Conservation (phyloP, 2,888 invertebrate species). For the Mimas tiliae region DNA sequence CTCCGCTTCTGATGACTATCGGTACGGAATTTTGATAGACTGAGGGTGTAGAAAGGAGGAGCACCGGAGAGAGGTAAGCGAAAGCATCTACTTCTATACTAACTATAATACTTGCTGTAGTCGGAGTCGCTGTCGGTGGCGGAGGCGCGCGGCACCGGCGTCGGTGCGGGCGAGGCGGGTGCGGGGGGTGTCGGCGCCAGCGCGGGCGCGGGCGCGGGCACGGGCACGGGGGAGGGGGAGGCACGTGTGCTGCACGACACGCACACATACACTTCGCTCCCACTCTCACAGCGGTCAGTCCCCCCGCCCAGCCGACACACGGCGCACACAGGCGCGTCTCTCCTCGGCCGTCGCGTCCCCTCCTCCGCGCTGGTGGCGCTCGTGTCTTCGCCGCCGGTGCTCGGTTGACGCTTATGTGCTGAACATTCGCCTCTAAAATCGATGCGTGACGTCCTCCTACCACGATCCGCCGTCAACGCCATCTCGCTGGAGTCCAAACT, state of each 20-base stretch:
- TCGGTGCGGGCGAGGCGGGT: conserved; percentile 40
- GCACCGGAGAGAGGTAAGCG: conserved; percentile 48
- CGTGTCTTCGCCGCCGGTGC: conserved; percentile 57
- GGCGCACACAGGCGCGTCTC: conserved; percentile 58
- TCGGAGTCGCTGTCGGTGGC: conserved; percentile 75
- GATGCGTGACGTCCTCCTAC: conserved; percentile 13
- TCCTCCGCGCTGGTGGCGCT: conserved; percentile 58
- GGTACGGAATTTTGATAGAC: not conserved
- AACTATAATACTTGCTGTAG: conserved; percentile 85
- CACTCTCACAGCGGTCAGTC: conserved; percentile 46
- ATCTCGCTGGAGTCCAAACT: conserved; percentile 94
- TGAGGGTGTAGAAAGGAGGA: conserved; percentile 24
- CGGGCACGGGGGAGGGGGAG: conserved; percentile 6
- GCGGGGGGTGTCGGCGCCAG: conserved; percentile 38
- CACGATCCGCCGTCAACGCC: conserved; percentile 66
- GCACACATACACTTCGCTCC: conserved; percentile 51
- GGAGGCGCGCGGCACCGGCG: conserved; percentile 39
- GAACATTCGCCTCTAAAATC: conserved; percentile 38
- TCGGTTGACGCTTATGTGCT: conserved; percentile 54
- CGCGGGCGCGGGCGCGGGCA: too few relatives aligned
- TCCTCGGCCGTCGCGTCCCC: conserved; percentile 45
- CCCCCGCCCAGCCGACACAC: conserved; percentile 56
- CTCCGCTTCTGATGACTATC: not conserved
- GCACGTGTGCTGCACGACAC: conserved; percentile 48
- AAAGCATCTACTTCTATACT: conserved; percentile 79